Percentiles rank a stretch among this genome's conserved stretches.
Conservation (phyloP, 2,113 vertebrate species). For the Aplodontia rufa region DNA sequence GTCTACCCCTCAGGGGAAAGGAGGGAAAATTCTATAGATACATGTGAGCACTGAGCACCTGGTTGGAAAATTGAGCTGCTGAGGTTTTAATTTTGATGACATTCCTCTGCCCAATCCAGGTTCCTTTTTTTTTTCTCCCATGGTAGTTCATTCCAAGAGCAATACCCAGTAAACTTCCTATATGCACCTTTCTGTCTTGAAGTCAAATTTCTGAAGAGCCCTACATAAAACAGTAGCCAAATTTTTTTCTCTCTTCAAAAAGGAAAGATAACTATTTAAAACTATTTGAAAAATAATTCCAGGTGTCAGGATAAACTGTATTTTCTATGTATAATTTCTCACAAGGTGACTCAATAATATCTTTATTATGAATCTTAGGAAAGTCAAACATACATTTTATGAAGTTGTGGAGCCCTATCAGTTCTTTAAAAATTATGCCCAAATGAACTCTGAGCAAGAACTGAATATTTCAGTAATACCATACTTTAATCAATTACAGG, state of each 20-base stretch:
- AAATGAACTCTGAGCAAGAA: neutral
- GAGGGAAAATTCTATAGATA: neutral
- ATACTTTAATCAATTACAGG: constrained; percentile 9
- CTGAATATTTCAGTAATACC: neutral
- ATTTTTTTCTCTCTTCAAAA: neutral
- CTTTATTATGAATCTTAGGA: neutral
- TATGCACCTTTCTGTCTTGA: neutral
- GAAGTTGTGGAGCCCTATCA: neutral
- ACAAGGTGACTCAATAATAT: neutral
- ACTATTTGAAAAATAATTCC: neutral
- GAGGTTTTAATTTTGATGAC: neutral
- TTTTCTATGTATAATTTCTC: neutral
- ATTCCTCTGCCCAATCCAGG: neutral
- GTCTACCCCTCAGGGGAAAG: neutral
- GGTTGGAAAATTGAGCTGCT: neutral
- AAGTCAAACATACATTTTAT: constrained; percentile 7
- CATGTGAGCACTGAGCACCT: neutral
- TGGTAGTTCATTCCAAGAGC: neutral
- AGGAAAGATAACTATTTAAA: too few species aligned
- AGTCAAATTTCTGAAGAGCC: neutral
- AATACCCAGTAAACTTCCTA: neutral
- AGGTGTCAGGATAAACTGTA: neutral
- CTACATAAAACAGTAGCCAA: neutral
- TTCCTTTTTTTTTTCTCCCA: neutral
- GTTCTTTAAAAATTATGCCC: neutral